These are phyloP conservation scores for Motacilla tschutschensis DNA, from an alignment of 2,113 vertebrate species.

Conservation along the genomic window DNA sequence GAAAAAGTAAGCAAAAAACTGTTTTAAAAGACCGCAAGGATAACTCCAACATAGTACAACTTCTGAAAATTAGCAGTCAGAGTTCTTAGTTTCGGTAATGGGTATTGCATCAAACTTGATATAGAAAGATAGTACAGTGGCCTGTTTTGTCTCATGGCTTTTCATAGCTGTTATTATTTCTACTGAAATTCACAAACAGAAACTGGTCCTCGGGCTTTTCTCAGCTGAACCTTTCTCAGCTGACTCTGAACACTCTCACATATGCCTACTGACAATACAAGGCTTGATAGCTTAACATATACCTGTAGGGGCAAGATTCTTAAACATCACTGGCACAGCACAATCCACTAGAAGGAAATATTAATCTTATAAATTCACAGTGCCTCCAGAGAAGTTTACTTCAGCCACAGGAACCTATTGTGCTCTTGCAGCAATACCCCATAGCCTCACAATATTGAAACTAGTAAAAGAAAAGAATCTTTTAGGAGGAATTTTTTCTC, in stretches of 20 bases:
- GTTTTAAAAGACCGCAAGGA: background rate
- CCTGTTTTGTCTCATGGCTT: background rate
- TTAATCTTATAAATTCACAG: constrained; percentile 1
- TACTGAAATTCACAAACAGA: background rate
- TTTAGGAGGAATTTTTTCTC: background rate
- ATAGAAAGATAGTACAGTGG: background rate
- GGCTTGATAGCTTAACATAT: background rate
- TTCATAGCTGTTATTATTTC: background rate
- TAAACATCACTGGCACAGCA: background rate
- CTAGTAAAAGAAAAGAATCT: background rate
- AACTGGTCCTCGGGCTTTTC: background rate
- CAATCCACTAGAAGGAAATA: background rate
- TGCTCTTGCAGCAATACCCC: background rate
- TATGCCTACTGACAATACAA: background rate
- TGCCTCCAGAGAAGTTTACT: background rate
- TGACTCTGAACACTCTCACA: background rate
- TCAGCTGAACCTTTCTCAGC: background rate
- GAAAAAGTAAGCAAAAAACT: background rate
- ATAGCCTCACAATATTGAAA: background rate
- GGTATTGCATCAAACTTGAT: background rate
- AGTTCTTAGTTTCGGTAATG: background rate
- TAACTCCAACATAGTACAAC: background rate
- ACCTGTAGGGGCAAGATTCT: background rate
- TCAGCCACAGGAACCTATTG: background rate
- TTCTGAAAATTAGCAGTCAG: background rate